Evolutionary conservation across 2,113 vertebrate species (phyloP), one percentile per base, ranked within the genome.

Genomic region (Brevimyrus niger): DNA sequence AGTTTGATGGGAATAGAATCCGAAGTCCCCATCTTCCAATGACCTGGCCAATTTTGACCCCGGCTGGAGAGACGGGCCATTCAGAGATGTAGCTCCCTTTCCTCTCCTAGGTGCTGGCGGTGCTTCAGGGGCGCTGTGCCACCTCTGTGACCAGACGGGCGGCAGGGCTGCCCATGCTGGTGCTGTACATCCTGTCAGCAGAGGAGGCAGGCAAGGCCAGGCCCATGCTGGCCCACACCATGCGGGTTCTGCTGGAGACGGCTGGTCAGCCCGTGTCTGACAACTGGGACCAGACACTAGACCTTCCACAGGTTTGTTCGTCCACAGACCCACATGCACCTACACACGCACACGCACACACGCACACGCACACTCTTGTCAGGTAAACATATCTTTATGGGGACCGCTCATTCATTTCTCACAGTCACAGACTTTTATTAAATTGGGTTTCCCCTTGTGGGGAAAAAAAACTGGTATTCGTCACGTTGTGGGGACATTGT

Each of bases 81-180:
- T 35, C 65, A 73, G 27, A 35, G 65, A 13, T 10, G 69, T 38
- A 2, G 11, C 15, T 42, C 46, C 82, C 17, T n/a, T 0, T 83
- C 89, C 35, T 58, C 90, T 87, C 85, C 6, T 17, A 98, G 97
- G 97, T 95, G 0, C 90, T 97, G 87, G 93, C 94, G 76, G 94
- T 95, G 0, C 93, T 97, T 73, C 94, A 94, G 0, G 95, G 96
- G 0, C 96, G 95, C 23, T 92, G 96, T 15, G 94, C 93, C 85
- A 95, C 96, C 35, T 98, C 97, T 0, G 95, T 98, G 89, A 98
- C 97, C 0, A 96, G 96, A 87, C 95, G 96, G 46, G 97, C 97
- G 0, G 97, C 97, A 0, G 97, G 97, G 10, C 93, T 97, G 92
- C 97, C 97, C 1, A 96, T 98, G 95, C 96, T 98, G 88, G 96